Conservation (phyloP, 2,797 vertebrate species). For the Podarcis siculus region DNA sequence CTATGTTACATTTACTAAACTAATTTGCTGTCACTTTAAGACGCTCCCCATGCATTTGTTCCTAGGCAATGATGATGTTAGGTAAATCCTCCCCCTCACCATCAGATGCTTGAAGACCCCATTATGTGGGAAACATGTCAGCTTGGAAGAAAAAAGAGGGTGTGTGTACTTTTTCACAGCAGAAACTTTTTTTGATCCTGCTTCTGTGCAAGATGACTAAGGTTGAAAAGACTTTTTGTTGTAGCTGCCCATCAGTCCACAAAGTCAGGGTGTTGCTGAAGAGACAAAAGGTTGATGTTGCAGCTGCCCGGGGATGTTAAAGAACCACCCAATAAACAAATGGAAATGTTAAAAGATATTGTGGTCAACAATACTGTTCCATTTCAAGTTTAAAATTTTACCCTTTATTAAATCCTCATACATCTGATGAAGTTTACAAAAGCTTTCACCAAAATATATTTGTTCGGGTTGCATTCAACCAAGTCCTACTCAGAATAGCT, state of each 20-base stretch:
- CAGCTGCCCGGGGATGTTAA: not conserved
- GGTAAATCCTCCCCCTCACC: not conserved
- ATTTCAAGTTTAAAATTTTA: not conserved
- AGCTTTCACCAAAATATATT: not conserved
- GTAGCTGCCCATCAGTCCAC: not conserved
- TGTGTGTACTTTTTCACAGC: not conserved
- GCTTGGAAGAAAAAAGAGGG: not conserved
- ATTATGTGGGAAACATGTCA: not conserved
- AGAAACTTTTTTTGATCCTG: not conserved
- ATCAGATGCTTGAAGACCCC: not conserved
- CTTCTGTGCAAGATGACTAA: not conserved
- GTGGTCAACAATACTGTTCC: not conserved
- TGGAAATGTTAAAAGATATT: not conserved
- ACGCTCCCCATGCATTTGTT: not conserved
- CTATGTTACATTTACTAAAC: constrained; percentile 11
- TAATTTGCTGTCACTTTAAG: not conserved
- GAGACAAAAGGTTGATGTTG: not conserved
- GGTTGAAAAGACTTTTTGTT: not conserved
- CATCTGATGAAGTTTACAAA: not conserved
- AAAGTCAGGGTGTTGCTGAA: not conserved
- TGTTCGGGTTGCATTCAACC: too few species aligned
- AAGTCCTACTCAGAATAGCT: too few species aligned
- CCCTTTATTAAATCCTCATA: not conserved
- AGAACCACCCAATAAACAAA: not conserved
- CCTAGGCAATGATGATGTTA: not conserved